These are phyloP conservation scores for Drosophila setifemur DNA, from an alignment of 1,140 invertebrate species.

Conservation along the genomic window DNA sequence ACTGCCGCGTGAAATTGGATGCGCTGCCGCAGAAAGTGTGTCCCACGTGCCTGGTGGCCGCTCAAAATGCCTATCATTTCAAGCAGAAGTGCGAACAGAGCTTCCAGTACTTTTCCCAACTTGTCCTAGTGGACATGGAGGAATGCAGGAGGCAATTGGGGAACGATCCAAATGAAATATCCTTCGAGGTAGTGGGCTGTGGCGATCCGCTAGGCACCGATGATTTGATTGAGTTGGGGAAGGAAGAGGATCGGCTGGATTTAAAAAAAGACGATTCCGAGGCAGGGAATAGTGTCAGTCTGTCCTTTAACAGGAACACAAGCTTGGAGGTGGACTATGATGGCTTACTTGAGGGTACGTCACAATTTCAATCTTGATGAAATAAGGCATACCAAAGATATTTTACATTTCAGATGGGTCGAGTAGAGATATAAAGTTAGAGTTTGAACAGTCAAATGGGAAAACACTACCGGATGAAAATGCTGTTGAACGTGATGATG, in stretches of 20 bases:
- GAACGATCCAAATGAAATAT: neutral
- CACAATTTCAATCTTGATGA: no score
- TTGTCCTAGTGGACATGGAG: neutral
- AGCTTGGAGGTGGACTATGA: neutral
- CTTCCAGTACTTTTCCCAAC: constrained; percentile 13
- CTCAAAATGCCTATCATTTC: constrained; percentile 35
- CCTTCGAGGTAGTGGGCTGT: constrained; percentile 20
- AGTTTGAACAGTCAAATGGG: neutral
- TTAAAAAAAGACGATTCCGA: neutral
- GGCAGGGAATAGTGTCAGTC: no score
- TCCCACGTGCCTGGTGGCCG: constrained; percentile 19
- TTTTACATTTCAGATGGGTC: neutral
- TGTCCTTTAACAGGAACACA: no score
- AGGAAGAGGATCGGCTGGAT: neutral
- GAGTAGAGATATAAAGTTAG: neutral
- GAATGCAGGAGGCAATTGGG: neutral
- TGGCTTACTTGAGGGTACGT: neutral
- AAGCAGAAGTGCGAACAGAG: constrained; percentile 34
- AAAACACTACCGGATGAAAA: neutral
- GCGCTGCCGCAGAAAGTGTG: constrained; percentile 34
- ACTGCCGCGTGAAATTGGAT: constrained; percentile 20
- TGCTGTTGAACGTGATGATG: neutral
- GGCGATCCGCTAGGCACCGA: constrained; percentile 4
- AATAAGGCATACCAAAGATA: neutral
- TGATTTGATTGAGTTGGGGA: neutral